Evolutionary conservation across 2,113 vertebrate genomes (phyloP).

Genomic region (Oxyura jamaicensis): DNA sequence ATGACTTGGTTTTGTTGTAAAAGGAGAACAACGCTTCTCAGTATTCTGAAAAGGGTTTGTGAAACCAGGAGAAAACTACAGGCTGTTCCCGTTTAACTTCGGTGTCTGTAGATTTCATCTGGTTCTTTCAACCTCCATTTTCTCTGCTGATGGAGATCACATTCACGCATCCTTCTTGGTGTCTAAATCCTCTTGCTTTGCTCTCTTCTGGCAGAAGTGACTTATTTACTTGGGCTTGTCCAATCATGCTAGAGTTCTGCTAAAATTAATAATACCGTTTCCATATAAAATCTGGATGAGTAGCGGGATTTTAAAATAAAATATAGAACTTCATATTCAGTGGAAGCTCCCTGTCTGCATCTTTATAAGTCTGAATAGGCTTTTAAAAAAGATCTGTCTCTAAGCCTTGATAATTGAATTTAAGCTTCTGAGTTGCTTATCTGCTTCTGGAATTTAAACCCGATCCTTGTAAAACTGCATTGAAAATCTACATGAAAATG

Average conservation of each 20-base stretch:
- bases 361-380: constrained; percentile 9
- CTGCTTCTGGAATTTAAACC: constrained; percentile 32
- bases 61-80: background rate
- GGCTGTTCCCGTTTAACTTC: background rate
- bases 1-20: background rate
- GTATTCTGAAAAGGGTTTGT: background rate
- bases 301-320: constrained; percentile 3
- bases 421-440: constrained; percentile 33
- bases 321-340: background rate
- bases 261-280: background rate
- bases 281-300: background rate
- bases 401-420: constrained; percentile 40
- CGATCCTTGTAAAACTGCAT: background rate
- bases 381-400: background rate
- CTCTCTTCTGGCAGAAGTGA: background rate
- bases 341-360: constrained; percentile 23
- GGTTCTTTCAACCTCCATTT: background rate
- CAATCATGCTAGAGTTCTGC: background rate
- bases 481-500: background rate
- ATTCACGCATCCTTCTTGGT: background rate
- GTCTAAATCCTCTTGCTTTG: background rate
- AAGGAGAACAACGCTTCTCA: background rate
- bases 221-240: constrained; percentile 13
- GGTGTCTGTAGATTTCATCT: background rate
- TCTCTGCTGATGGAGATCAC: background rate